Base-by-base conservation (phyloP, 2,888 invertebrate species). In the Mythimna loreyi region DNA sequence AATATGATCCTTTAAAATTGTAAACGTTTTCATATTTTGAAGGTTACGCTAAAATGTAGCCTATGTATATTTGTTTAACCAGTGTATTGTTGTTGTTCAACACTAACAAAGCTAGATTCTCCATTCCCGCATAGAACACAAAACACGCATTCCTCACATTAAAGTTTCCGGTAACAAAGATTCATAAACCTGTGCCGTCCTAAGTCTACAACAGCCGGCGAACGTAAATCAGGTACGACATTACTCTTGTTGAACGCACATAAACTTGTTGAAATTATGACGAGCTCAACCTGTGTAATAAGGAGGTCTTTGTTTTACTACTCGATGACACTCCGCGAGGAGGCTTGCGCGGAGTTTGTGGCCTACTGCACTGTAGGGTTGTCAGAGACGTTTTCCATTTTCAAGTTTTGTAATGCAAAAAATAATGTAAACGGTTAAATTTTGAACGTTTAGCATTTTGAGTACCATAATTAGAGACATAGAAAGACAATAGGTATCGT, bases 201-300 rank as follows among this genome's bases (percentile, higher is more conserved):
- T 84, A 77, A 78, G 75, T 82, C 84, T 65, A 83, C 84, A 83
- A 72, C 82, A 82, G 64, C 60, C 58, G 75, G 78, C 73, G 80
- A 83, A 85, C 84, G 83, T 85, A 83, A 78, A 85, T 83, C 84
- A 83, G 81, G 81, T 71, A 84, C 80, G 78, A 80, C 85, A 83
- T 84, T 78, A 83, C 80, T 84, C 83, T 82, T 84, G 81, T 75
- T 78, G 85, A 77, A 77, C 85, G 81, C 78, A 85, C 83, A 85
- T 84, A 83, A 85, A 82, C 82, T 80, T 83, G 86, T 85, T 81
- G 80, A 81, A 85, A 83, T 86, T 86, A 86, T 86, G 87, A 86
- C 83, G 81, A 83, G 80, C 83, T 81, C 81, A 79, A 84, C 85
- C 82, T 80, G 77, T 68, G 75, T 80, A 78, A 78, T 85, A 83